Conservation (phyloP, 2,797 vertebrate species). For the Masticophis lateralis region DNA sequence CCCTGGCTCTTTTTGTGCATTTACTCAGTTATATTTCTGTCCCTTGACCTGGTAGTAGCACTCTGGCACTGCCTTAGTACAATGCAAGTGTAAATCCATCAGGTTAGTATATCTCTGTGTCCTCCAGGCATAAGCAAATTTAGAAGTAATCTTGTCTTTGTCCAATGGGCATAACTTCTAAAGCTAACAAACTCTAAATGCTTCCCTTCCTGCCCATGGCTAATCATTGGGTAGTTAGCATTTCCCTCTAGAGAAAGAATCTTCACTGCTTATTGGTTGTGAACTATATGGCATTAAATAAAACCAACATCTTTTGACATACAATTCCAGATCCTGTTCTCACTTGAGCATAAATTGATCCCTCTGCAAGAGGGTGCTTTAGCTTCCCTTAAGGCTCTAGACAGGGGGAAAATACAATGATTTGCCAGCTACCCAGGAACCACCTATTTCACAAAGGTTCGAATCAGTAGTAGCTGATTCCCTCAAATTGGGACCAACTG, state of each 20-base stretch:
- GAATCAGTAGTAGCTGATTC: not conserved
- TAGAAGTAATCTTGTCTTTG: not conserved
- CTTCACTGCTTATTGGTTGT: not conserved
- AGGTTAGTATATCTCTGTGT: not conserved
- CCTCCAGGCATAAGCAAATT: not conserved
- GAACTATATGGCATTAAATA: not conserved
- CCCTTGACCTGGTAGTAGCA: not conserved
- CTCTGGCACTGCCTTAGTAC: not conserved
- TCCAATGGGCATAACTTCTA: not conserved
- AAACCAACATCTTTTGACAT: not conserved
- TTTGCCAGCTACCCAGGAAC: not conserved
- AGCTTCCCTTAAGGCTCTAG: not conserved
- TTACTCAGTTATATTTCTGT: not conserved
- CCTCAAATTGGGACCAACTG: not conserved
- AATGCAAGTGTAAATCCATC: not conserved
- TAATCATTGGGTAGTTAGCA: not conserved
- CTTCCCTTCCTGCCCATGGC: not conserved
- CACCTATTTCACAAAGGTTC: not conserved
- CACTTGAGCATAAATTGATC: not conserved
- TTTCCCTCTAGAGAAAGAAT: not conserved
- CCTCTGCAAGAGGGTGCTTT: not conserved
- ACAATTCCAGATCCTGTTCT: not conserved
- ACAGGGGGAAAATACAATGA: not conserved
- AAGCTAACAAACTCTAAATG: not conserved
- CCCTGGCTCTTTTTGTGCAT: not conserved